phyloP scores from a whole-genome alignment of 2,113 vertebrate genomes.

The Aldabrachelys gigantea region DNA sequence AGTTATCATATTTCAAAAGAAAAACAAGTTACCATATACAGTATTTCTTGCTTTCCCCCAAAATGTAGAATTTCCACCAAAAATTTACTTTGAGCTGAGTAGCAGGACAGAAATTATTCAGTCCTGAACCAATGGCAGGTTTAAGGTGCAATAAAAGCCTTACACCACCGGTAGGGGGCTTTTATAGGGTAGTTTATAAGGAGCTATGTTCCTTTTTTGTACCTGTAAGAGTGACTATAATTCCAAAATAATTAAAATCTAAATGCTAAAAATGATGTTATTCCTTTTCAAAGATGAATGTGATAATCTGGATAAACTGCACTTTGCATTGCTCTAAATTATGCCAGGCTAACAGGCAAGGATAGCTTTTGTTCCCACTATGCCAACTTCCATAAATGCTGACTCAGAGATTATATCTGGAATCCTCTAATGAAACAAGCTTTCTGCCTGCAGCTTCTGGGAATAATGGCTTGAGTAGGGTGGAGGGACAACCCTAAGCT shows the following conservation, averaged over 20 bases:
- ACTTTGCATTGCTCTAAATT: neutral
- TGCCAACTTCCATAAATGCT: constrained; percentile 42
- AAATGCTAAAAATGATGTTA: constrained; percentile 37
- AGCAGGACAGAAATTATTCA: neutral
- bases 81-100: neutral
- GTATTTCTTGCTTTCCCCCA: neutral
- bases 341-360: neutral
- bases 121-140: neutral
- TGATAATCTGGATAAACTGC: constrained; percentile 24
- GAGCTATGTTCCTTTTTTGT: neutral
- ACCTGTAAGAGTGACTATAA: neutral
- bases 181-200: neutral
- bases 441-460: constrained; percentile 29
- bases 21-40: neutral
- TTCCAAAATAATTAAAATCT: constrained; percentile 7
- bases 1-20: neutral
- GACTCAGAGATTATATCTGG: constrained; percentile 35
- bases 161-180: neutral
- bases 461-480: neutral
- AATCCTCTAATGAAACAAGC: constrained; percentile 26
- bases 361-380: constrained; percentile 23
- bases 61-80: neutral
- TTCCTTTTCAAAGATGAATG: constrained; percentile 38
- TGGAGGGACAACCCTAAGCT: constrained; percentile 2
- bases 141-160: neutral